Percentiles rank a stretch among this genome's conserved stretches.
These are phyloP conservation scores for Synanceia verrucosa DNA, from an alignment of 2,797 vertebrate genomes.

Conservation along the genomic window DNA sequence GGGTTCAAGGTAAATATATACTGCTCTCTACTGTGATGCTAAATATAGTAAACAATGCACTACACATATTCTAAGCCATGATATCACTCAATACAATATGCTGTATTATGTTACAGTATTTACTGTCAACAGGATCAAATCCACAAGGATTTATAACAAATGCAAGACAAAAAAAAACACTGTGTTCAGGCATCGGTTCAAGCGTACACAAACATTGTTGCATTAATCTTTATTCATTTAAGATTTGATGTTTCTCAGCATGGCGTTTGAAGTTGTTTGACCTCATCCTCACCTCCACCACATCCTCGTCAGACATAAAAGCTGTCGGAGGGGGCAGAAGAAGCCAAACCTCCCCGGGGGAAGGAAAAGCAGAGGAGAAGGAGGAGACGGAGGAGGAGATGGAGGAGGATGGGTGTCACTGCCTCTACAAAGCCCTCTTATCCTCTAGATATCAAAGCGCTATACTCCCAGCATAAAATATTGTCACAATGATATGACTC, in stretches of 20 bases:
- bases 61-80: neutral
- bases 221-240: slow-evolving; percentile 45
- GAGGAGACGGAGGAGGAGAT: slow-evolving; percentile 51
- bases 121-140: slow-evolving; percentile 4
- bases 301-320: slow-evolving; percentile 67
- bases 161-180: slow-evolving; percentile 18
- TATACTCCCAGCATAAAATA: slow-evolving; percentile 59
- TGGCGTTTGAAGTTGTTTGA: slow-evolving; percentile 59
- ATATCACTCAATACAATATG: neutral
- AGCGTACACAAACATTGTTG: slow-evolving; percentile 32
- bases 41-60: slow-evolving; percentile 18
- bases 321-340: slow-evolving; percentile 45
- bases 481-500: slow-evolving; percentile 56
- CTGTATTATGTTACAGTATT: slow-evolving; percentile 1
- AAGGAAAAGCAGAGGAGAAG: slow-evolving; percentile 56
- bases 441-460: slow-evolving; percentile 71
- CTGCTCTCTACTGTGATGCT: neutral
- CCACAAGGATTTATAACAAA: slow-evolving; percentile 11
- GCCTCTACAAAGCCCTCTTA: slow-evolving; percentile 71
- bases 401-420: slow-evolving; percentile 62
- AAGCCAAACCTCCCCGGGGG: slow-evolving; percentile 57
- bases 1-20: slow-evolving; percentile 30
- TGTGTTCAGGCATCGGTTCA: slow-evolving; percentile 9
- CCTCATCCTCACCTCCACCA: slow-evolving; percentile 66
- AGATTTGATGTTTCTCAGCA: slow-evolving; percentile 12